Conservation (phyloP, 2,113 vertebrate species). For the Vombatus ursinus region DNA sequence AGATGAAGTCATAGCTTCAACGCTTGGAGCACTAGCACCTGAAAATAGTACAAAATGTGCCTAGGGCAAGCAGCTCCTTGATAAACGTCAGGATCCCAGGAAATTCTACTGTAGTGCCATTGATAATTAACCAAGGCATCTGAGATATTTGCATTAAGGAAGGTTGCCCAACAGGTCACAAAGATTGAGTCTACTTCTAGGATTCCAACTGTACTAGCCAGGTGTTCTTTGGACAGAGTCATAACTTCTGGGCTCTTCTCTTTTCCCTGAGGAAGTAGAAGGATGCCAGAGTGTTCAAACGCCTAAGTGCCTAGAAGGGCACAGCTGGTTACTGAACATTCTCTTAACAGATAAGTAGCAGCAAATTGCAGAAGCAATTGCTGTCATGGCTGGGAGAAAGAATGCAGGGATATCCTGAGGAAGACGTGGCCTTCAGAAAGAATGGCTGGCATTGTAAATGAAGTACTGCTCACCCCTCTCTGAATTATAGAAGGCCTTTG, state of each 20-base stretch:
- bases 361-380: background rate
- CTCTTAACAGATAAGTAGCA: background rate
- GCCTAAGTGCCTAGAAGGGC: background rate
- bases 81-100: background rate
- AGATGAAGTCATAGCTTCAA: background rate
- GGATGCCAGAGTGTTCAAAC: background rate
- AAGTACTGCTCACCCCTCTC: background rate
- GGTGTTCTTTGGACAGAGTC: background rate
- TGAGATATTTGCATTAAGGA: background rate
- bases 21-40: background rate
- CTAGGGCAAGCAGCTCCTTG: background rate
- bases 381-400: background rate
- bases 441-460: background rate
- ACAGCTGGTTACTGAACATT: background rate
- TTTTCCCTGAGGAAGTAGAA: background rate
- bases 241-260: background rate
- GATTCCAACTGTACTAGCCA: background rate
- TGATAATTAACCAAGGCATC: conserved; percentile 18
- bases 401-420: background rate
- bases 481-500: background rate
- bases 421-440: background rate
- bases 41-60: background rate
- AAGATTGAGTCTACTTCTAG: background rate
- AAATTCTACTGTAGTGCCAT: background rate
- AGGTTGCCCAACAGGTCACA: background rate